Evolutionary conservation across 2,797 vertebrate genomes (phyloP), one percentile per base, ranked within the genome.

Genomic region (Aselliscus stoliczkanus): DNA sequence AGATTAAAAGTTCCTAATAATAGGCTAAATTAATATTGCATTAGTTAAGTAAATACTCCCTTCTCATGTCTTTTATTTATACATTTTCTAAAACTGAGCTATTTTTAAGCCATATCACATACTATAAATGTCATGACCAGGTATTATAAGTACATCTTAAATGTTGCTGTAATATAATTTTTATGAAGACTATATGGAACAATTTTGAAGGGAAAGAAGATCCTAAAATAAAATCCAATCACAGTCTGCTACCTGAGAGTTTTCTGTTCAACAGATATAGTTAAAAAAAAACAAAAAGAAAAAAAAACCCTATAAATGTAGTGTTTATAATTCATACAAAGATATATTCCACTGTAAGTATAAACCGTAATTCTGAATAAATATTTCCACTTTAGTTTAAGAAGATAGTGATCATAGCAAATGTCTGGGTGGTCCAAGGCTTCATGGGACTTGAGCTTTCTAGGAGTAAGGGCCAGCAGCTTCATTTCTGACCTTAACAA

Each of bases 341-440:
- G 72, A 80, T 95, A 88, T 20, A 39, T 76, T 82, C 58, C 29
- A 56, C 75, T 67, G 29, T 80, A 75, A 97, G 72, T 73, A 62
- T 96, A 96, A 97, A 94, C 91, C 76, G 50, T 88, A 93, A 64
- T 91, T 91, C 91, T 92, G 89, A 95, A 79, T 84, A 76, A 93
- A 94, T 93, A 87, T 84, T 44, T 84, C 62, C 83, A 77, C 83
- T 94, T 92, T 21, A 67, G 64, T 90, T 88, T 73, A 95, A 87
- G 83, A 91, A 91, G 76, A 54, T 70, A 34, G 76, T 94, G 60
- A 81, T 34, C 90, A 84, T 86, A 95, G 86, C 7, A 17, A 76
- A 70, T 42, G 62, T 94, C 65, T 95, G 96, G 96, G 96, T 97
- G 95, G 96, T 96, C 96, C 83, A 89, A 15, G 37, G 21, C 64